Percentiles rank a stretch among this genome's conserved stretches.
phyloP scores from a whole-genome alignment of 2,888 invertebrate genomes.

The Zaprionus bogoriensis region DNA sequence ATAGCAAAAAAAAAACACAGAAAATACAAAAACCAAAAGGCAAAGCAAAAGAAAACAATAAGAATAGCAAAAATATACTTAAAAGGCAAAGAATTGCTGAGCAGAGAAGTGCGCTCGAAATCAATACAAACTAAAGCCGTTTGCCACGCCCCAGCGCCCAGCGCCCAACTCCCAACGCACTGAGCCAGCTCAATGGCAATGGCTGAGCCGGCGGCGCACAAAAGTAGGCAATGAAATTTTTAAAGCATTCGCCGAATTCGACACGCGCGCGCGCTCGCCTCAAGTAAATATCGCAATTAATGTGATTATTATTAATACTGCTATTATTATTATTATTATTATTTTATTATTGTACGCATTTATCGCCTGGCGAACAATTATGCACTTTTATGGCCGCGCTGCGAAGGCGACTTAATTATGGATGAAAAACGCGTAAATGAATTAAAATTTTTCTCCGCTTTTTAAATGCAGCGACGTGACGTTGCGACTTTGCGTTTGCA shows the following conservation, averaged over 20 bases:
- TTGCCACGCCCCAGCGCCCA: conserved; percentile 47
- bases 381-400: conserved; percentile 6
- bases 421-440: conserved; percentile 14
- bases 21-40: conserved; percentile 4
- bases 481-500: conserved; percentile 8
- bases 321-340: not conserved
- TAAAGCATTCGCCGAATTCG: too few species aligned
- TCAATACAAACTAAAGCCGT: conserved; percentile 55
- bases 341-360: not conserved
- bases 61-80: conserved; percentile 9
- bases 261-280: not conserved
- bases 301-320: conserved; percentile 10
- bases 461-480: conserved; percentile 13
- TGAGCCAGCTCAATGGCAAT: not conserved
- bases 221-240: conserved; percentile 57
- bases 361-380: conserved; percentile 2
- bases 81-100: not conserved
- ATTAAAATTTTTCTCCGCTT: conserved; percentile 2
- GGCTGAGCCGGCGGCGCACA: conserved; percentile 12
- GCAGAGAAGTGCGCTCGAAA: conserved; percentile 39
- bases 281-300: conserved; percentile 23
- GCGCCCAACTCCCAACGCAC: conserved; percentile 12
- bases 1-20: conserved; percentile 29
- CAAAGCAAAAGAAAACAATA: conserved; percentile 8
- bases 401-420: conserved; percentile 14